Conservation (phyloP, 2,888 invertebrate genomes). For the Onthophagus sagittarius region DNA sequence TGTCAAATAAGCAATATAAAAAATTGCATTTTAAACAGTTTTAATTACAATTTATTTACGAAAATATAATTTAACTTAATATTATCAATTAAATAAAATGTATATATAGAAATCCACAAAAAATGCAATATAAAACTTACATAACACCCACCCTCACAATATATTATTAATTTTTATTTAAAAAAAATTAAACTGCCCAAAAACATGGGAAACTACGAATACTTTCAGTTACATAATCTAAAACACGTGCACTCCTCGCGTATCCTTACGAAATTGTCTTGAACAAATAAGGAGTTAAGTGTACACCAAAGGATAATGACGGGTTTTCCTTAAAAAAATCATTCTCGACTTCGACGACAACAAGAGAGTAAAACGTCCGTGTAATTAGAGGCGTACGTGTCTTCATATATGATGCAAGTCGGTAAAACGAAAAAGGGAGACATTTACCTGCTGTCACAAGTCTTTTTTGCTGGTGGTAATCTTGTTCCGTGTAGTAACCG, state of each 20-base stretch:
- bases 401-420: not conserved
- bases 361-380: not conserved
- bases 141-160: not conserved
- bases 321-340: not conserved
- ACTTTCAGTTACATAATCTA: not conserved
- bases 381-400: constrained; percentile 5
- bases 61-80: no score
- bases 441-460: constrained; percentile 20
- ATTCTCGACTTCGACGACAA: not conserved
- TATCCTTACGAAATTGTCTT: not conserved
- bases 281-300: not conserved
- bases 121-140: not conserved
- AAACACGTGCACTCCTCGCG: not conserved
- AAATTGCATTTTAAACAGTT: no score
- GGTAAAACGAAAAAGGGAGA: not conserved
- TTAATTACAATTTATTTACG: no score
- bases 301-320: not conserved
- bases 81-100: no score
- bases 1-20: no score
- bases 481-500: constrained; percentile 21
- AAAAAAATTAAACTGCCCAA: not conserved
- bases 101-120: not conserved
- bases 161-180: not conserved
- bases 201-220: not conserved
- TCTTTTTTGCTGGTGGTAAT: constrained; percentile 15